Conservation (phyloP, 2,113 vertebrate genomes). For the Aramus guarauna region DNA sequence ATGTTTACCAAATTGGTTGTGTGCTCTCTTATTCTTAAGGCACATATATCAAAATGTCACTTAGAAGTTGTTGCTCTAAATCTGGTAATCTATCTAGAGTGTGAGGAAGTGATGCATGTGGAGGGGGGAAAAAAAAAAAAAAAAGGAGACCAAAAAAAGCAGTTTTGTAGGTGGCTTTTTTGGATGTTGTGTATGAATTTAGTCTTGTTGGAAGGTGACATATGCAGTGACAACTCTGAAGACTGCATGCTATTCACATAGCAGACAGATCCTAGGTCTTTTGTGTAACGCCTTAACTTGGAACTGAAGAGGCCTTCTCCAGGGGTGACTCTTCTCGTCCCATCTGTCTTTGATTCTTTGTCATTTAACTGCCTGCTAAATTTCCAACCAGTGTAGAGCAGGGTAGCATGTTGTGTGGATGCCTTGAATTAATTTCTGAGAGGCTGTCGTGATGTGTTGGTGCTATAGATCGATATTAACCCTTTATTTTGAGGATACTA, state of each 20-base stretch:
- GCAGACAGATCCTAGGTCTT: neutral
- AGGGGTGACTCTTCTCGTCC: neutral
- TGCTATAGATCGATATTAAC: neutral
- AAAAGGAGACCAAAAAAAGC: neutral
- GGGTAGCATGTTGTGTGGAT: neutral
- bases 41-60: neutral
- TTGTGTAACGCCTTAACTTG: neutral
- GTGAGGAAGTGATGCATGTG: neutral
- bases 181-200: neutral
- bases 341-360: accelerated
- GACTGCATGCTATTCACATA: neutral
- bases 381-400: neutral
- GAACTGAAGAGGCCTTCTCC: neutral
- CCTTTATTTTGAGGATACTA: neutral
- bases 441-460: neutral
- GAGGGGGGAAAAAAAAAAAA: neutral
- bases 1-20: neutral
- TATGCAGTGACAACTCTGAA: neutral
- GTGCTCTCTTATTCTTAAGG: neutral
- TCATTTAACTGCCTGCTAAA: neutral
- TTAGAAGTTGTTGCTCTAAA: neutral
- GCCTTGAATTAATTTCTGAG: neutral
- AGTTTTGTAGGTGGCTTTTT: neutral
- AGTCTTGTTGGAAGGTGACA: neutral
- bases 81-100: neutral